Evolutionary conservation across 2,888 invertebrate species (phyloP).

Genomic region (Prenolepis imparis): DNA sequence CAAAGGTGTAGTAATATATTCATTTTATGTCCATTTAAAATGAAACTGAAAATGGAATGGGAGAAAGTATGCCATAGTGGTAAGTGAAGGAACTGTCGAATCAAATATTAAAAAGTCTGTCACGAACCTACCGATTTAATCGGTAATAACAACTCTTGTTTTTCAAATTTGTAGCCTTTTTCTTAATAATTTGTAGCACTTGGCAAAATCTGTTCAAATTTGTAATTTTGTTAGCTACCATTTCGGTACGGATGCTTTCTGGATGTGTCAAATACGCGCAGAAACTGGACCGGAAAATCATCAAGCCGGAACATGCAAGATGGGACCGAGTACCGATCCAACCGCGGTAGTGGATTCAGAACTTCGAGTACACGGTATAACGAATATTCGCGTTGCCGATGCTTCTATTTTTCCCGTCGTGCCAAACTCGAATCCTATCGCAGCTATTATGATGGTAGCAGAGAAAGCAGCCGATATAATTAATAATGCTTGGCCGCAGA

Average conservation of each 20-base stretch:
- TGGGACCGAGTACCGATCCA: conserved; percentile 87
- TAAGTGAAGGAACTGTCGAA: no score
- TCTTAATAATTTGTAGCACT: no score
- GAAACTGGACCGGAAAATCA: conserved; percentile 90
- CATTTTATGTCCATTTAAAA: no score
- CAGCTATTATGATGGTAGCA: conserved; percentile 91
- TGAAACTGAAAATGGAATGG: no score
- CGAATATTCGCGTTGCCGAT: conserved; percentile 90
- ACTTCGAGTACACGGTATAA: conserved; percentile 89
- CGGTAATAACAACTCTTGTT: no score
- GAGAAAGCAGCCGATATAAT: conserved; percentile 91
- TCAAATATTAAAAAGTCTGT: no score
- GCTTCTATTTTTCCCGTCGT: conserved; percentile 90
- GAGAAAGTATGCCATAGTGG: no score
- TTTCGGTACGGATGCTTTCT: conserved; percentile 89
- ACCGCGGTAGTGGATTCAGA: conserved; percentile 88
- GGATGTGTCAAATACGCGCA: conserved; percentile 89
- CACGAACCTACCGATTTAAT: no score
- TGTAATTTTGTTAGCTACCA: conserved; percentile 82
- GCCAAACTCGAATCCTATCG: conserved; percentile 90
- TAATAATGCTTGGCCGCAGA: conserved; percentile 86
- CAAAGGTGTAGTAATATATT: no score
- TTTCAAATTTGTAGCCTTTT: no score
- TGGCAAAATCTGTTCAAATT: background rate
- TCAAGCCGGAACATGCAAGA: conserved; percentile 89